Evolutionary conservation across 2,113 vertebrate species (phyloP).

Genomic region (Reinhardtius hippoglossoides): DNA sequence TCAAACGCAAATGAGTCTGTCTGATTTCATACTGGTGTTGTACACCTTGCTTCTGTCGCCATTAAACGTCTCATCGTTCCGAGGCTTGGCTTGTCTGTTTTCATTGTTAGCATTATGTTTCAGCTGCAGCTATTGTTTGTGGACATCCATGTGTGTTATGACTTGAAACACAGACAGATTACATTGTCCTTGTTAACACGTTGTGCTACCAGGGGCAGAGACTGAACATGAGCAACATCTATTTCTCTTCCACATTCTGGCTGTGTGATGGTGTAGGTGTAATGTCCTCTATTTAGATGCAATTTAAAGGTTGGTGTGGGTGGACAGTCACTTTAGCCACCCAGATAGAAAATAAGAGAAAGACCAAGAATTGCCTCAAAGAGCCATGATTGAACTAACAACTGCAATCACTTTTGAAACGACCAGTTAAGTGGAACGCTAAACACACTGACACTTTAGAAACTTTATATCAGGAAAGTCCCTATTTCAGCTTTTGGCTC

Average conservation of each 20-base stretch:
- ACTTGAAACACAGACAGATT: constrained; percentile 1
- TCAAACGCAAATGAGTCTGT: constrained; percentile 47
- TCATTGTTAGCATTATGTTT: not conserved
- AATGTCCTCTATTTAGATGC: constrained; percentile 60
- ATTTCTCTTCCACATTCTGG: constrained; percentile 40
- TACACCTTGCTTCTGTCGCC: constrained; percentile 10
- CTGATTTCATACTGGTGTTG: constrained; percentile 38
- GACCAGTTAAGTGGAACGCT: constrained; percentile 2
- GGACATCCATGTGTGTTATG: not conserved
- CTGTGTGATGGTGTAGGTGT: constrained; percentile 49
- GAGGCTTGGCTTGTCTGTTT: constrained; percentile 9
- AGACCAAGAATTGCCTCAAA: constrained; percentile 28
- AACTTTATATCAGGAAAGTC: not conserved
- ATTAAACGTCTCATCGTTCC: constrained; percentile 5
- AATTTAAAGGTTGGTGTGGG: constrained; percentile 60
- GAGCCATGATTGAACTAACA: constrained; percentile 33
- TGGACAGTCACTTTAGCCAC: constrained; percentile 19
- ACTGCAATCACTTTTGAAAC: constrained; percentile 26
- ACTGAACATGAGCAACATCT: constrained; percentile 37
- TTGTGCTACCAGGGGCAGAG: constrained; percentile 11
- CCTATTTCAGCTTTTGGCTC: not conserved
- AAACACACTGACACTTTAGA: constrained; percentile 11
- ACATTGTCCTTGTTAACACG: constrained; percentile 1
- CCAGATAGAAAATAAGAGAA: constrained; percentile 4
- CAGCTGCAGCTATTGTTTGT: constrained; percentile 1